These are phyloP conservation scores for Cantharis rufa DNA, from an alignment of 2,888 invertebrate species.

Conservation along the genomic window DNA sequence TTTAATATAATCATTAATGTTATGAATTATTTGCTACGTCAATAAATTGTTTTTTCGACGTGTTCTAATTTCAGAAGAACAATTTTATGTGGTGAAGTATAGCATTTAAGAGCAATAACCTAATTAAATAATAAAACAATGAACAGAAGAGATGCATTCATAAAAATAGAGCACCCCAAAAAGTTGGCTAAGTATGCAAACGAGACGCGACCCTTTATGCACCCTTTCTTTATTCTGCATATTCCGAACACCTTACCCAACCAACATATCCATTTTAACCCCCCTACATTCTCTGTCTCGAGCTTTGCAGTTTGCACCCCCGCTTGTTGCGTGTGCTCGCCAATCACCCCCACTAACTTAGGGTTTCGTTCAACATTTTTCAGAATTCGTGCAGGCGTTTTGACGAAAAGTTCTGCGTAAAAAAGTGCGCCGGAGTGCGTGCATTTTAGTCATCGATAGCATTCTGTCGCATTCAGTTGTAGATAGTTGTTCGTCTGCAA, in stretches of 20 bases:
- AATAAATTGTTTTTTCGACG: background rate
- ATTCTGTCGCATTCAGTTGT: constrained; percentile 27
- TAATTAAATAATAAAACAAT: background rate
- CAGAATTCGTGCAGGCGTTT: constrained; percentile 55
- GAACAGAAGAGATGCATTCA: background rate
- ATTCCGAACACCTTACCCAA: constrained; percentile 49
- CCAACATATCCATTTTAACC: constrained; percentile 36
- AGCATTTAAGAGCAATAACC: background rate
- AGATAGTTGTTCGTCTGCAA: constrained; percentile 21
- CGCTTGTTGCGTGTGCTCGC: constrained; percentile 50
- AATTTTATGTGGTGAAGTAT: background rate
- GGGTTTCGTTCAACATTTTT: constrained; percentile 52
- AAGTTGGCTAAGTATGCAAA: constrained; percentile 21
- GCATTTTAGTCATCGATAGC: constrained; percentile 34
- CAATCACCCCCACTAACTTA: constrained; percentile 48
- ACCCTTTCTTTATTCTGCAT: constrained; percentile 37
- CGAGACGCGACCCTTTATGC: constrained; percentile 35
- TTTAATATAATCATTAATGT: background rate
- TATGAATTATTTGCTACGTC: background rate
- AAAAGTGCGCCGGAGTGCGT: constrained; percentile 38
- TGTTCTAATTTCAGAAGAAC: background rate
- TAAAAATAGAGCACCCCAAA: constrained; percentile 10
- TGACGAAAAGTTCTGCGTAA: constrained; percentile 30
- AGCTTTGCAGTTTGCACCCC: constrained; percentile 43
- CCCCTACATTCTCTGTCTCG: constrained; percentile 38